These are phyloP conservation scores for Osmerus mordax DNA, from an alignment of 2,113 vertebrate species.

Conservation along the genomic window DNA sequence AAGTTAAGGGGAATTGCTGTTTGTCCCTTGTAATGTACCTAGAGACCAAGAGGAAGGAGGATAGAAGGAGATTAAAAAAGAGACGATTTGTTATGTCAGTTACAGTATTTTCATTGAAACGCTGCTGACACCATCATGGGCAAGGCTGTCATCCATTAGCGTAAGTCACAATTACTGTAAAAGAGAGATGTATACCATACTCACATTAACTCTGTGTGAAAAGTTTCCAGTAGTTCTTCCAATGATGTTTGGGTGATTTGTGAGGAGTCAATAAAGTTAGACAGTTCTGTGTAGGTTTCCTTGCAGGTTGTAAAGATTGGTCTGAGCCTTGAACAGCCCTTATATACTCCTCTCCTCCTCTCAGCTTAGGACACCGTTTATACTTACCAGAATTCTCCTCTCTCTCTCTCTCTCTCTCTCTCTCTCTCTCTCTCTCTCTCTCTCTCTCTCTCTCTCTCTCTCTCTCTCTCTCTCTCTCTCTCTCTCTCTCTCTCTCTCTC, in stretches of 20 bases:
- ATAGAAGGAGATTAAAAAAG: too few relatives aligned
- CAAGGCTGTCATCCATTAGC: background rate
- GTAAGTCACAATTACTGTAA: background rate
- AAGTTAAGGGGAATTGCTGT: too few relatives aligned
- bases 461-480: slow-evolving; percentile 6
- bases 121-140: background rate
- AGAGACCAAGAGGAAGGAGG: too few relatives aligned
- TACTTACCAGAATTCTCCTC: background rate
- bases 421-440: background rate
- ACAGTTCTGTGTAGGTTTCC: background rate
- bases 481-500: background rate
- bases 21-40: too few relatives aligned
- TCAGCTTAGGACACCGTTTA: slow-evolving; percentile 30
- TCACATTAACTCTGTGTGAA: too few relatives aligned
- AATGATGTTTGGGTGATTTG: too few relatives aligned
- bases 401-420: slow-evolving; percentile 3
- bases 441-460: slow-evolving; percentile 17
- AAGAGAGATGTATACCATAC: too few relatives aligned
- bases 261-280: too few relatives aligned
- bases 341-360: slow-evolving; percentile 14
- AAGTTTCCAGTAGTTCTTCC: too few relatives aligned
- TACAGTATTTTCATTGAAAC: background rate
- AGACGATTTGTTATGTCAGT: too few relatives aligned
- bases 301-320: slow-evolving; percentile 18
- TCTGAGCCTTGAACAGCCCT: slow-evolving; percentile 3